Base-by-base conservation (phyloP, 2,797 vertebrate genomes). In the Cyprinodon diabolis region DNA sequence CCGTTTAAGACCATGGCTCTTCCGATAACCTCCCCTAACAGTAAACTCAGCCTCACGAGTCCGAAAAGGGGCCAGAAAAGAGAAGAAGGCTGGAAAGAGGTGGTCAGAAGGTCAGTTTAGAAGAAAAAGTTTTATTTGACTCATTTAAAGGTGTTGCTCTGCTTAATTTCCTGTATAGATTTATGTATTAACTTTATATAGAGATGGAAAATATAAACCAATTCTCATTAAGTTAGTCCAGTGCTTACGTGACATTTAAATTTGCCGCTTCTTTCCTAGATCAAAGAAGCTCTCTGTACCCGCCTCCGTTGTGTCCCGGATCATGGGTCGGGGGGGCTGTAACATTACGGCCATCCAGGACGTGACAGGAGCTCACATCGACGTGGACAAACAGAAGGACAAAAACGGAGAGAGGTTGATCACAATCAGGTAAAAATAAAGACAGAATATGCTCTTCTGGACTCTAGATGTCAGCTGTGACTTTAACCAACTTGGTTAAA, bases 371-470 rank as follows among this genome's bases (percentile, higher is more conserved):
- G 98, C 98, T 77, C 98, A 99, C 89, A 99, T 99, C 84, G 98
- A 99, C 1, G 98, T 99, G 75, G 98, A 99, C 95, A 99, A 99
- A 87, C 98, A 99, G 92, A 99, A 99, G 91, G 98, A 99, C 95
- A 99, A 99, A 90, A 99, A 99, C 43, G 98, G 98, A 72, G 98
- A 99, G 87, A 96, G 98, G 90, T 99, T 99, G 98, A 99, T 99
- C 90, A 99, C 98, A 79, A 99, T 99, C 93, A 97, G 97, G 97
- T 98, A 95, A 71, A 72, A 57, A 45, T 14, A 23, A 55, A 55
- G 7, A 19, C 19, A 55, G 19, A 55, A 1, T 14, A 2, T 45
- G 75, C 76, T 48, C 87, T 85, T 65, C 52, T 82, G 87, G 85
- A 51, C 47, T 21, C 8, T n/a, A 35, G 56, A 21, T 2, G 11